Percentiles rank a stretch among this genome's conserved stretches.
These are phyloP conservation scores for Campylomormyrus tamandua DNA, from an alignment of 2,113 vertebrate genomes.

Conservation along the genomic window DNA sequence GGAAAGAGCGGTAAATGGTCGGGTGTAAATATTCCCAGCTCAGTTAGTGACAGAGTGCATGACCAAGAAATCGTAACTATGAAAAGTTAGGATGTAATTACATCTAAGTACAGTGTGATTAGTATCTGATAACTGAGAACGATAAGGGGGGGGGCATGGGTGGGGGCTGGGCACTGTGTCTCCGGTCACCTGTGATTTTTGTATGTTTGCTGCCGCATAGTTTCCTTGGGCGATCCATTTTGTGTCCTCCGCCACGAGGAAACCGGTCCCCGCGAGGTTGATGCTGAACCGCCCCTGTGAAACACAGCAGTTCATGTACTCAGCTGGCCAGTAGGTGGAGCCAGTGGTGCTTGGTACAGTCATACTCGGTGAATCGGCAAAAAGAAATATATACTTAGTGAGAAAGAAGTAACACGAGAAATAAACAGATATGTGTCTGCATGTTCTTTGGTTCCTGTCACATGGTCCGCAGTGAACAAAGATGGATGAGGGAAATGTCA, in stretches of 20 bases:
- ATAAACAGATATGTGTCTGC: constrained; percentile 15
- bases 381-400: background rate
- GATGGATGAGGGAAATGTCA: background rate
- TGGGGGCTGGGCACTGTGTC: too few relatives aligned
- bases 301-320: constrained; percentile 7
- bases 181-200: constrained; percentile 73
- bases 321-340: background rate
- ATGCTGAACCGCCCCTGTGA: constrained; percentile 83
- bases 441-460: constrained; percentile 15
- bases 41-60: background rate
- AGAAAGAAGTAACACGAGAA: background rate
- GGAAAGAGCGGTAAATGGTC: too few relatives aligned
- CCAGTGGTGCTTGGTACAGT: background rate
- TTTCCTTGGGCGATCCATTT: constrained; percentile 87
- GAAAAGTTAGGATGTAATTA: background rate
- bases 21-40: constrained; percentile 1
- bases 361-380: background rate
- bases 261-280: constrained; percentile 83
- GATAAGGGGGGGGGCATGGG: background rate
- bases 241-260: constrained; percentile 65
- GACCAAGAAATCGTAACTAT: background rate
- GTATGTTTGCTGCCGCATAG: constrained; percentile 76
- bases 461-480: constrained; percentile 9
- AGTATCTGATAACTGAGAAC: background rate
- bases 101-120: background rate